phyloP scores from a whole-genome alignment of 2,888 invertebrate species.

The Monoplex corrugatus region DNA sequence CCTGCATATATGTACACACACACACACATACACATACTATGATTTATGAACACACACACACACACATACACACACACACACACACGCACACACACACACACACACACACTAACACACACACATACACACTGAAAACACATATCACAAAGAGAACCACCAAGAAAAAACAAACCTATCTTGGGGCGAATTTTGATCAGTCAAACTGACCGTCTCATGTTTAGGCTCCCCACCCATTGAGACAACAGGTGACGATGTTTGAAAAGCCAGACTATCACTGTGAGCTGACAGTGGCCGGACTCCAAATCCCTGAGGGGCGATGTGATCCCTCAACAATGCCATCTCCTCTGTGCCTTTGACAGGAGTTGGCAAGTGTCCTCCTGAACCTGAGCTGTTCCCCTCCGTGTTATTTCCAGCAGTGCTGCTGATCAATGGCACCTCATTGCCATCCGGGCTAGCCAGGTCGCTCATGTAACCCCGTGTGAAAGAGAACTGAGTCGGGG shows the following conservation, averaged over 20 bases:
- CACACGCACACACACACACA: neutral
- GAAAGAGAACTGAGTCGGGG: constrained; percentile 68
- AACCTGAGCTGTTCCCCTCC: neutral
- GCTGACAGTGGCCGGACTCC: constrained; percentile 30
- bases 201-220: constrained; percentile 19
- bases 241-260: constrained; percentile 7
- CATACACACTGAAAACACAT: neutral
- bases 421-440: constrained; percentile 51
- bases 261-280: constrained; percentile 42
- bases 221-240: neutral
- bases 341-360: constrained; percentile 42
- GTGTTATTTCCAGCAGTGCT: constrained; percentile 28
- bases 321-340: constrained; percentile 21
- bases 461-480: constrained; percentile 77
- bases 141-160: neutral
- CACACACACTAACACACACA: constrained; percentile 11
- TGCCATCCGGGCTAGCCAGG: constrained; percentile 71
- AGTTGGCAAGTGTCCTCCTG: neutral
- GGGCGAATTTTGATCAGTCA: constrained; percentile 12
- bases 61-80: neutral
- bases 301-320: neutral
- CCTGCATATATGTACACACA: neutral
- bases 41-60: neutral
- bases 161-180: constrained; percentile 2
- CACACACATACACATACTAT: neutral